phyloP scores from a whole-genome alignment of 2,888 invertebrate species.

The Coleophora deauratella region DNA sequence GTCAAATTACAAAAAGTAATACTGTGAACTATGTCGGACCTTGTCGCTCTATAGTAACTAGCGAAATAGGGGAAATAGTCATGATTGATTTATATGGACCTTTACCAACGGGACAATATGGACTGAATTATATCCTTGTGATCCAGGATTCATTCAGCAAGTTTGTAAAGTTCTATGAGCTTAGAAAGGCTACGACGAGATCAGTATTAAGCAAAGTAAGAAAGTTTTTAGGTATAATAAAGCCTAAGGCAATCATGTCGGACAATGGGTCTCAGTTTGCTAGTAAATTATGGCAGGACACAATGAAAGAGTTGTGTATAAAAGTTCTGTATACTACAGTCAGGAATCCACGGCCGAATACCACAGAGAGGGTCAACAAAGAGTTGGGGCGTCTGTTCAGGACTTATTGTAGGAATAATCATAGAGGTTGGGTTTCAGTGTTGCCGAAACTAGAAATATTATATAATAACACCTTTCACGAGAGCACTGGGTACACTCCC shows the following conservation, averaged over 20 bases:
- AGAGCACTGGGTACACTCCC: conserved; percentile 1
- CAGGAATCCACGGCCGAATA: conserved; percentile 9
- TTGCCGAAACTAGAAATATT: not conserved
- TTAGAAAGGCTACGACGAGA: conserved; percentile 8
- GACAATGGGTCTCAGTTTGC: conserved; percentile 15
- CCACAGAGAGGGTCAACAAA: conserved; percentile 7
- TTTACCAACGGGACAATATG: conserved; percentile 12
- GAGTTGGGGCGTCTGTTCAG: conserved; percentile 7
- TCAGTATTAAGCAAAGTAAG: conserved; percentile 10
- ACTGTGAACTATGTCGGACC: conserved; percentile 10
- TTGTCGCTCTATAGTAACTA: conserved; percentile 12
- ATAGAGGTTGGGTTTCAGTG: conserved; percentile 1
- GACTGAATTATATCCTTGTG: conserved; percentile 13
- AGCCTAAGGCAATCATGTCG: conserved; percentile 10
- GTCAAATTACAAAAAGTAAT: conserved; percentile 15
- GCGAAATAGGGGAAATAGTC: conserved; percentile 15
- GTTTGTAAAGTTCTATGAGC: too few species aligned
- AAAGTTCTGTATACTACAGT: conserved; percentile 8
- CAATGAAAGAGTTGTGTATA: not conserved
- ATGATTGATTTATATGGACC: conserved; percentile 19
- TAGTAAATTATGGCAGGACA: conserved; percentile 2
- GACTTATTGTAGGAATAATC: conserved; percentile 4
- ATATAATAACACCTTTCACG: conserved; percentile 2
- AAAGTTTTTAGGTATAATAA: conserved; percentile 10
- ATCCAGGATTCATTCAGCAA: conserved; percentile 17